These are phyloP conservation scores for Etheostoma nigrum DNA, from an alignment of 2,797 vertebrate genomes.

Conservation along the genomic window DNA sequence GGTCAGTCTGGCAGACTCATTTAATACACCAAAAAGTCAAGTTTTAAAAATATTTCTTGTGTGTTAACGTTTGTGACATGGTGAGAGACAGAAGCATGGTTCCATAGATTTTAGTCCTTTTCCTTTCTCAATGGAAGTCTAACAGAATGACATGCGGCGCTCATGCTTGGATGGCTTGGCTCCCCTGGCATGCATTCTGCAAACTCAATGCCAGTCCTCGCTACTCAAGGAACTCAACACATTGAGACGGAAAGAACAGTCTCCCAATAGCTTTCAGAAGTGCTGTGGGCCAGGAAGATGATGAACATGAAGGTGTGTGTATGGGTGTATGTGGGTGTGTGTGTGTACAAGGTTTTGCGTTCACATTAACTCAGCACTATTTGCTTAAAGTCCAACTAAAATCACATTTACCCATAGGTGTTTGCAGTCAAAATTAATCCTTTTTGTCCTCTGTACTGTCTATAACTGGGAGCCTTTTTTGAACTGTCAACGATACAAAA, in stretches of 20 bases:
- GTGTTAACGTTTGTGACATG: neutral
- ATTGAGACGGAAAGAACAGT: slow-evolving; percentile 66
- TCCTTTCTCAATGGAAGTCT: slow-evolving; percentile 38
- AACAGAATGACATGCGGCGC: slow-evolving; percentile 77
- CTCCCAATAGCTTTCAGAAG: slow-evolving; percentile 83
- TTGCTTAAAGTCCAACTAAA: slow-evolving; percentile 24
- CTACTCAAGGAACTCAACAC: slow-evolving; percentile 61
- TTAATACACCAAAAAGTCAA: slow-evolving; percentile 2
- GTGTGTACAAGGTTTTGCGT: slow-evolving; percentile 16
- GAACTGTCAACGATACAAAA: neutral
- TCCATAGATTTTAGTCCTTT: slow-evolving; percentile 55
- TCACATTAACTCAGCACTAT: slow-evolving; percentile 40
- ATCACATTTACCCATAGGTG: neutral
- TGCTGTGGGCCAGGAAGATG: slow-evolving; percentile 17
- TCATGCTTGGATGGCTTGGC: slow-evolving; percentile 79
- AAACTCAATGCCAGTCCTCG: slow-evolving; percentile 58
- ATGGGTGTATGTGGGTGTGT: slow-evolving; percentile 16
- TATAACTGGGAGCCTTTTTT: neutral
- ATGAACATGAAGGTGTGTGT: neutral
- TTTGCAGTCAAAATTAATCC: neutral
- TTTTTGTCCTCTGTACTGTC: neutral
- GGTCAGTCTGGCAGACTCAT: neutral
- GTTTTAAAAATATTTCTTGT: neutral
- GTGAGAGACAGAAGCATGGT: slow-evolving; percentile 36
- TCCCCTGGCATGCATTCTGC: slow-evolving; percentile 74